Conservation (phyloP, 2,797 vertebrate species). For the Taenioides sp. region DNA sequence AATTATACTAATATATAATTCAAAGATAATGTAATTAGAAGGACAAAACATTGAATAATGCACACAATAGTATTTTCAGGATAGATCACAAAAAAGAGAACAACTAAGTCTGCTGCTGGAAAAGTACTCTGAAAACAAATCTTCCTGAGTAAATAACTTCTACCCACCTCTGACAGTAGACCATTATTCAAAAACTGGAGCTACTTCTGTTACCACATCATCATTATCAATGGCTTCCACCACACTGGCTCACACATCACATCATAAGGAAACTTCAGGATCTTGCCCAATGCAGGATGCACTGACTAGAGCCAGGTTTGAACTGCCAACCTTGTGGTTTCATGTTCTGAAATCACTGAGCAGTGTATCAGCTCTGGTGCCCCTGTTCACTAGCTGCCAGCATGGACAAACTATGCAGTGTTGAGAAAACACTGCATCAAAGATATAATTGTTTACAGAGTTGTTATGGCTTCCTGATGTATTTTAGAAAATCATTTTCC, state of each 20-base stretch:
- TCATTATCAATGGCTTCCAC: background rate
- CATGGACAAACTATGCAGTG: background rate
- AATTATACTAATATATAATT: no score
- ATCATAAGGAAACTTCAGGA: background rate
- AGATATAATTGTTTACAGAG: background rate
- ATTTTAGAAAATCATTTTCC: conserved; percentile 8
- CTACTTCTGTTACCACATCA: no score
- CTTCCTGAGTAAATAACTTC: no score
- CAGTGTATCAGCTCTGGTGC: background rate
- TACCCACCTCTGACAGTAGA: no score
- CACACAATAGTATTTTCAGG: no score
- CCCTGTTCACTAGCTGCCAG: background rate
- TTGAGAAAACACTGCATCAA: background rate
- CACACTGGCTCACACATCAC: background rate
- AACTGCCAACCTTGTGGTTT: background rate
- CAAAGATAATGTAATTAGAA: no score
- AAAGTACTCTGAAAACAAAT: no score
- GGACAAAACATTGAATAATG: no score
- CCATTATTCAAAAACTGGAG: no score
- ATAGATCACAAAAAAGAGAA: no score
- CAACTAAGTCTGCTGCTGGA: no score
- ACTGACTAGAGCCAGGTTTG: background rate
- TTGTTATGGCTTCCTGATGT: background rate
- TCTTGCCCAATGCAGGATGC: background rate
- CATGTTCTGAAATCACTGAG: background rate